These are phyloP conservation scores for Nysson spinosus DNA, from an alignment of 2,888 invertebrate genomes.

Conservation along the genomic window DNA sequence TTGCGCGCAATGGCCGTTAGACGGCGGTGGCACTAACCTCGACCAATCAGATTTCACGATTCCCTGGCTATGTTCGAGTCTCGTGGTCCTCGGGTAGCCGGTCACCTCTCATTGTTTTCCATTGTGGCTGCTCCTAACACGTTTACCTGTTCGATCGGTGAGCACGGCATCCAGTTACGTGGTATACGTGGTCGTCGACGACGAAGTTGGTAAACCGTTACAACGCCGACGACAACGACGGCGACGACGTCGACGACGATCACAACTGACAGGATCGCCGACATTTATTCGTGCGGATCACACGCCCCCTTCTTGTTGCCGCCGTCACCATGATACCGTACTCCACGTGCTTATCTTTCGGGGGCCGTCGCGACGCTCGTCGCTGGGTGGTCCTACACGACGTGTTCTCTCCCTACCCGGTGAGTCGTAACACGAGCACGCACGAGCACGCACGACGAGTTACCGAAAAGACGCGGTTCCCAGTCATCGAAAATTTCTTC, in stretches of 20 bases:
- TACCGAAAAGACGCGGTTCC: conserved; percentile 16
- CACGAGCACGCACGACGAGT: conserved; percentile 44
- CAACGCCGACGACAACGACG: conserved; percentile 6
- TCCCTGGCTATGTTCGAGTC: conserved; percentile 36
- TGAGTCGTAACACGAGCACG: conserved; percentile 57
- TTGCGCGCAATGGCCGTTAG: conserved; percentile 39
- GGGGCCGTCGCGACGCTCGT: conserved; percentile 58
- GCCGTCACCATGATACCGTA: conserved; percentile 66
- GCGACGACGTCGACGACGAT: conserved; percentile 11
- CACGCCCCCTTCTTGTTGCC: conserved; percentile 42
- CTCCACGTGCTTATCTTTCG: conserved; percentile 68
- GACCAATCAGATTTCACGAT: conserved; percentile 41
- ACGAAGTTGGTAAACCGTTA: not conserved
- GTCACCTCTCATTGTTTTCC: conserved; percentile 44
- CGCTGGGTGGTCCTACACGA: conserved; percentile 65
- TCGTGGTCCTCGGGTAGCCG: conserved; percentile 46
- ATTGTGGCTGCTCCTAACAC: conserved; percentile 30
- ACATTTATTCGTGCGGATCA: conserved; percentile 27
- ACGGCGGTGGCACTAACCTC: conserved; percentile 28
- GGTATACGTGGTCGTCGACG: conserved; percentile 10
- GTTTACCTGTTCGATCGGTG: conserved; percentile 24
- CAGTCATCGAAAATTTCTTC: not conserved
- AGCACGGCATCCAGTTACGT: conserved; percentile 1
- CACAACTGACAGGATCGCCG: conserved; percentile 3
- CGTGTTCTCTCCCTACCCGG: conserved; percentile 59